Percentiles rank a stretch among this genome's conserved stretches.
phyloP scores from a whole-genome alignment of 2,888 invertebrate species.

The Ornithoptera priamus region DNA sequence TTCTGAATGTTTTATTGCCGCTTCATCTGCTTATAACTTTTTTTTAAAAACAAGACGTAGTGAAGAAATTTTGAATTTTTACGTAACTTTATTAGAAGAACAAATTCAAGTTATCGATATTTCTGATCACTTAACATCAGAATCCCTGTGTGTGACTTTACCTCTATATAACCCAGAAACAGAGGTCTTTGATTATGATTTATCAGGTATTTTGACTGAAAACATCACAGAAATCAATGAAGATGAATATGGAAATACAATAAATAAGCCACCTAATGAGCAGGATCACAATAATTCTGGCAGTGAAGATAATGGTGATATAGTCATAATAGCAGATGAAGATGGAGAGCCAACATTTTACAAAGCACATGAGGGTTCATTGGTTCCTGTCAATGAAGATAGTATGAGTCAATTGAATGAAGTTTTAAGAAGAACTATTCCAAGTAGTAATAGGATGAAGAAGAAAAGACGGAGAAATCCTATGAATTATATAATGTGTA shows the following conservation, averaged over 20 bases:
- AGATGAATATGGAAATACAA: constrained; percentile 13
- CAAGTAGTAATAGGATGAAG: constrained; percentile 22
- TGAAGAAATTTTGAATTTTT: constrained; percentile 54
- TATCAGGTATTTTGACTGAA: constrained; percentile 44
- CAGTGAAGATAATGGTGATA: constrained; percentile 37
- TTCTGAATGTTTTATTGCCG: constrained; percentile 53
- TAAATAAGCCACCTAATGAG: constrained; percentile 22
- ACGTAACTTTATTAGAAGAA: constrained; percentile 47
- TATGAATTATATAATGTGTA: constrained; percentile 56
- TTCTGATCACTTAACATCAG: constrained; percentile 38
- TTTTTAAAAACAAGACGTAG: constrained; percentile 49
- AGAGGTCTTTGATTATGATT: constrained; percentile 45
- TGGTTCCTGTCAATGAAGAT: constrained; percentile 35
- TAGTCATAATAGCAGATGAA: constrained; percentile 50
- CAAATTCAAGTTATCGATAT: constrained; percentile 46
- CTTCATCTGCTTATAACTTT: constrained; percentile 61
- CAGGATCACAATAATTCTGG: constrained; percentile 30
- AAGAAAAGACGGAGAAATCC: constrained; percentile 54
- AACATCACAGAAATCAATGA: constrained; percentile 23
- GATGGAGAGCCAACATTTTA: constrained; percentile 42
- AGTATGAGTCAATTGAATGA: constrained; percentile 34
- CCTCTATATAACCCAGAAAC: constrained; percentile 41
- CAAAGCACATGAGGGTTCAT: constrained; percentile 38
- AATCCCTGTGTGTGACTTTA: constrained; percentile 55
- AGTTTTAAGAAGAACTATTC: constrained; percentile 14